These are phyloP conservation scores for Drosophila nigrodunni DNA, from an alignment of 1,140 invertebrate genomes.

Conservation along the genomic window DNA sequence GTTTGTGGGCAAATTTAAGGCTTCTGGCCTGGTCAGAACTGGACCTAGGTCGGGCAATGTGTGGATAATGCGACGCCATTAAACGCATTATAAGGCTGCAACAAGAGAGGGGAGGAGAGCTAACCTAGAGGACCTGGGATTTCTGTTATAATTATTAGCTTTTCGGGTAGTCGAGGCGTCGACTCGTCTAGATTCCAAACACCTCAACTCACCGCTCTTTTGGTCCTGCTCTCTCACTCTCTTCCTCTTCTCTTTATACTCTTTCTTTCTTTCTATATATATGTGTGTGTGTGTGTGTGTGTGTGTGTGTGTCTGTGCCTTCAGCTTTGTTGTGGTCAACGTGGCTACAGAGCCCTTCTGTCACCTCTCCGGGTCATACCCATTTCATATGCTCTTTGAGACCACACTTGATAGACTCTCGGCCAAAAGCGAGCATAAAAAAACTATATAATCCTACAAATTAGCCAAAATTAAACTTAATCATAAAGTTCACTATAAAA, in stretches of 20 bases:
- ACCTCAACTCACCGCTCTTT: conserved; percentile 8
- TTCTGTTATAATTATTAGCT: conserved; percentile 66
- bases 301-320: too few species aligned
- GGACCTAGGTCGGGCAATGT: conserved; percentile 14
- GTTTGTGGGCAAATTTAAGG: conserved; percentile 57
- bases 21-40: conserved; percentile 42
- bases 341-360: conserved; percentile 9
- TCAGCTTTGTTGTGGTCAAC: conserved; percentile 18
- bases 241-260: background rate
- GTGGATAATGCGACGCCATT: conserved; percentile 66
- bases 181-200: conserved; percentile 41
- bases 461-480: conserved; percentile 3
- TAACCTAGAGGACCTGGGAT: background rate
- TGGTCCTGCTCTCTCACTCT: background rate
- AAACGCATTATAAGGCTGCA: conserved; percentile 55
- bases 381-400: conserved; percentile 11
- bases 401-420: background rate
- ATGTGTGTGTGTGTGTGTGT: background rate
- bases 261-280: background rate
- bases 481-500: background rate
- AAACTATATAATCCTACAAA: conserved; percentile 4
- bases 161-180: conserved; percentile 50
- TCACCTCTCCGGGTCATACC: background rate
- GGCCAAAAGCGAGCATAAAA: background rate
- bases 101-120: background rate